Conservation (phyloP, 2,113 vertebrate genomes). For the Paracyprichromis sp. region DNA sequence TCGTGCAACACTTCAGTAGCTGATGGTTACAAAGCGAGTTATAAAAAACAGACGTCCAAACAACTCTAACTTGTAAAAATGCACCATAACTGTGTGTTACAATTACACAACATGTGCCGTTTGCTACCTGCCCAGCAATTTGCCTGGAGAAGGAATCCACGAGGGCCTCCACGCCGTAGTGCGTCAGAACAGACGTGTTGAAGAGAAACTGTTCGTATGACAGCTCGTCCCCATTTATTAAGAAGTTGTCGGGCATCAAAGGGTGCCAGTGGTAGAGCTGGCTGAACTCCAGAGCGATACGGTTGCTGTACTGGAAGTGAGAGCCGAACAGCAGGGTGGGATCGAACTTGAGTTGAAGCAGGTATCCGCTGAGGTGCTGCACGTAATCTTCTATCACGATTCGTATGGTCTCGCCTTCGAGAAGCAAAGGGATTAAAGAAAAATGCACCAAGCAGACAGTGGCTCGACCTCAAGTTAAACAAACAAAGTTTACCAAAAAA, state of each 20-base stretch:
- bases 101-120: neutral
- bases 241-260: conserved; percentile 88
- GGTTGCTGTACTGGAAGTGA: conserved; percentile 90
- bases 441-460: neutral
- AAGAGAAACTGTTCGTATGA: conserved; percentile 84
- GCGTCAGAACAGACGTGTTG: conserved; percentile 82
- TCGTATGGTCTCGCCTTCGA: conserved; percentile 88
- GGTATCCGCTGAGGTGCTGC: conserved; percentile 93
- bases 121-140: conserved; percentile 81
- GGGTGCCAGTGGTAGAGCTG: conserved; percentile 99
- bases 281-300: conserved; percentile 90
- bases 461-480: neutral
- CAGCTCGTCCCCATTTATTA: conserved; percentile 73
- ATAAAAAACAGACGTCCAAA: neutral
- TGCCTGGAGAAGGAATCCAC: conserved; percentile 88
- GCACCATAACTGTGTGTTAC: neutral
- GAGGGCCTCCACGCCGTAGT: conserved; percentile 83
- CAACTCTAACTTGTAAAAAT: neutral
- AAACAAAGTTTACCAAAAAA: neutral
- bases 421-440: neutral
- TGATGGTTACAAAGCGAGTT: neutral
- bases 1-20: neutral
- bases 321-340: conserved; percentile 80
- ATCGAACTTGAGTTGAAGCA: conserved; percentile 86
- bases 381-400: conserved; percentile 96